Evolutionary conservation across 2,888 invertebrate genomes (phyloP).

Genomic region (Oithona nana): DNA sequence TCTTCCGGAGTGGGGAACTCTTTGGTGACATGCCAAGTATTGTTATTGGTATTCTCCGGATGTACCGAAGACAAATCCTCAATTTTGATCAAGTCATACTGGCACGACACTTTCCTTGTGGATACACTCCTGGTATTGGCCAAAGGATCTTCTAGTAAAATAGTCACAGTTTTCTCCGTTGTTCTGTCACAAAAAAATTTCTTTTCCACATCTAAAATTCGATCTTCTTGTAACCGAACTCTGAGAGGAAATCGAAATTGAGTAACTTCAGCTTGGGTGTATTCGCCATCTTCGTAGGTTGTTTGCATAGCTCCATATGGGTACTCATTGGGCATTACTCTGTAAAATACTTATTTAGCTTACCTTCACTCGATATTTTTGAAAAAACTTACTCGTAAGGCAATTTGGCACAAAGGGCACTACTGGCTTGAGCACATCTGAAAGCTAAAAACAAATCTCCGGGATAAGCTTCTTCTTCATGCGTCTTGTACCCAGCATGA

Average conservation of each 20-base stretch:
- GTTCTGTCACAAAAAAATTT: slow-evolving; percentile 12
- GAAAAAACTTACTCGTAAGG: neutral
- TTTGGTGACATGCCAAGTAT: neutral
- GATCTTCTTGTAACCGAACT: neutral
- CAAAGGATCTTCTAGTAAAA: neutral
- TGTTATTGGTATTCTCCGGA: neutral
- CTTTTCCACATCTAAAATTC: slow-evolving; percentile 2
- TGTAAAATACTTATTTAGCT: too few relatives aligned
- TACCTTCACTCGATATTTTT: too few relatives aligned
- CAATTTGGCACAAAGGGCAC: neutral
- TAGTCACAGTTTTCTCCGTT: slow-evolving; percentile 12
- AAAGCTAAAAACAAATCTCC: neutral
- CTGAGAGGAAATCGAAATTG: neutral
- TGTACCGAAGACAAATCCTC: neutral
- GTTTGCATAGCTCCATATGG: too few relatives aligned
- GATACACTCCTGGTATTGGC: neutral
- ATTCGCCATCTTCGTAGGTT: too few relatives aligned
- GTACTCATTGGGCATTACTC: too few relatives aligned
- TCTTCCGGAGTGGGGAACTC: neutral
- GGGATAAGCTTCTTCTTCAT: neutral
- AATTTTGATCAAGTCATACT: neutral
- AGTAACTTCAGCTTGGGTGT: neutral
- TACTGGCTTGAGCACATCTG: neutral
- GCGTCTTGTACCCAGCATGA: neutral
- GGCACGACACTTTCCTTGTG: neutral